Evolutionary conservation across 2,888 invertebrate species (phyloP).

Genomic region (Calameuta pallipes): DNA sequence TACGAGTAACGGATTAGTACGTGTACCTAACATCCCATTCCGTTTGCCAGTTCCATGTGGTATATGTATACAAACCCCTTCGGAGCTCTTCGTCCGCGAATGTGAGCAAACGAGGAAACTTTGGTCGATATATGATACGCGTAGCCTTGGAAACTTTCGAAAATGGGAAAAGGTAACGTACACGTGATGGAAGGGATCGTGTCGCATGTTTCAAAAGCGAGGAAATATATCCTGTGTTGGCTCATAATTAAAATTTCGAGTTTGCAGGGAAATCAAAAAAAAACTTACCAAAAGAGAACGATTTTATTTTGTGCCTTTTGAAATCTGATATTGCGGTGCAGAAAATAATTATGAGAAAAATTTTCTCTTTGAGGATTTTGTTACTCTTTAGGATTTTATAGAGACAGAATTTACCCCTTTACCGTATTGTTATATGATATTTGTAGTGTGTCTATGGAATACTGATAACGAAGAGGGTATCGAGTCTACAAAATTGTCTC

Average conservation of each 20-base stretch:
- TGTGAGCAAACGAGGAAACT: slow-evolving; percentile 56
- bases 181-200: not conserved
- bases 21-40: slow-evolving; percentile 30
- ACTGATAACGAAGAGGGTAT: too few relatives aligned
- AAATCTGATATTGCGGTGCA: not conserved
- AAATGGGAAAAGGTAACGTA: not conserved
- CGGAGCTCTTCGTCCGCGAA: slow-evolving; percentile 14
- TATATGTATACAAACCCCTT: not conserved
- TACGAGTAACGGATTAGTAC: slow-evolving; percentile 64
- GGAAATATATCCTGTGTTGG: not conserved
- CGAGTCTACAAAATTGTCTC: too few relatives aligned
- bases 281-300: too few relatives aligned
- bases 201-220: not conserved
- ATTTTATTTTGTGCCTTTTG: not conserved
- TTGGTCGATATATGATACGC: slow-evolving; percentile 45
- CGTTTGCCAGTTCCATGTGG: not conserved
- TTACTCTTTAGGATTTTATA: not conserved
- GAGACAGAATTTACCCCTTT: too few relatives aligned
- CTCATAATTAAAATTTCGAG: not conserved
- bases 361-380: not conserved
- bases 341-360: not conserved
- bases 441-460: too few relatives aligned
- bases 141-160: not conserved
- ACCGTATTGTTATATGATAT: too few relatives aligned
- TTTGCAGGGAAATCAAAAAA: not conserved